Percentiles rank a stretch among this genome's conserved stretches.
These are phyloP conservation scores for Hydra vulgaris DNA, from an alignment of 30 jellyfish, hydroid and myxozoan species.

Conservation along the genomic window DNA sequence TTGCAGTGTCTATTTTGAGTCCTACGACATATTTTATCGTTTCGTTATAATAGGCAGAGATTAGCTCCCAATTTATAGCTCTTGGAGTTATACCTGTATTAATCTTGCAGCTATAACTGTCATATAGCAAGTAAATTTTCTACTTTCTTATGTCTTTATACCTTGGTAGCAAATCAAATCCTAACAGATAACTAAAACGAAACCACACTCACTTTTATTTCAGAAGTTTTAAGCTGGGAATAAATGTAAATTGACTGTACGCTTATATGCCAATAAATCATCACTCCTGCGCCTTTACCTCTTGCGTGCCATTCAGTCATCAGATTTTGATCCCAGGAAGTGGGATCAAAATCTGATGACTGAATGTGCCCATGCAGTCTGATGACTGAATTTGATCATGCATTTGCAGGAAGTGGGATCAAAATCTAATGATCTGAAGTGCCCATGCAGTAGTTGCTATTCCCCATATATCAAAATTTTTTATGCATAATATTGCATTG, in stretches of 20 bases:
- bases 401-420: no score
- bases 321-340: conserved; percentile 1
- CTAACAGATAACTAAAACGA: not conserved
- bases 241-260: not conserved
- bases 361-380: no score
- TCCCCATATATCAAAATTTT: not conserved
- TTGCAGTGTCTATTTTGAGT: not conserved
- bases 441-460: no score
- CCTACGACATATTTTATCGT: not conserved
- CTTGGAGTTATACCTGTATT: no score
- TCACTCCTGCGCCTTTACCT: not conserved
- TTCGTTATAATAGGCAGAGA: not conserved
- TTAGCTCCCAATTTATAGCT: not conserved
- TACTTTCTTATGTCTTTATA: no score
- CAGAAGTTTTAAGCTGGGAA: not conserved
- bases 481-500: no score
- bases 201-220: not conserved
- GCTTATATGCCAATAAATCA: conserved; percentile 2
- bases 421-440: no score
- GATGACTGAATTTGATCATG: no score
- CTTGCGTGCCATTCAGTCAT: conserved; percentile 4
- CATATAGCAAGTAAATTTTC: no score
- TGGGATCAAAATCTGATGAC: no score
- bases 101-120: no score
- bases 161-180: not conserved